Percentiles rank a stretch among this genome's conserved stretches.
Evolutionary conservation across 2,888 invertebrate species (phyloP).

Genomic region (Pantelozetes paolii): DNA sequence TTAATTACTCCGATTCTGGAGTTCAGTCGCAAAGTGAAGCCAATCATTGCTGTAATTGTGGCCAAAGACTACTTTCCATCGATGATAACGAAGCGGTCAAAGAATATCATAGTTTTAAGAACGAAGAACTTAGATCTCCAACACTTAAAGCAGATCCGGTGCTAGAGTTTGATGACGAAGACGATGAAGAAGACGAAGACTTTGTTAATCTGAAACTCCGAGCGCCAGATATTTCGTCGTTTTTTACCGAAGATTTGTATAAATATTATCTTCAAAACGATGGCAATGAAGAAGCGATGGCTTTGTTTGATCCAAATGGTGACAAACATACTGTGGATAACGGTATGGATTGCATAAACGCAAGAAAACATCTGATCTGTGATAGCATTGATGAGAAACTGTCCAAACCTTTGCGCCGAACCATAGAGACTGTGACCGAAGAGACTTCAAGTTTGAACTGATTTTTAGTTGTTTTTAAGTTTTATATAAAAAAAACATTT

Average conservation of each 20-base stretch:
- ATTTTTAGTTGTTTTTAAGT: not conserved
- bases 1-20: constrained; percentile 16
- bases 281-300: constrained; percentile 8
- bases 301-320: constrained; percentile 10
- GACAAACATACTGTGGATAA: not conserved
- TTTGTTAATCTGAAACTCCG: not conserved
- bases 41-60: constrained; percentile 20
- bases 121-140: not conserved
- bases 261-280: constrained; percentile 14
- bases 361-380: constrained; percentile 16
- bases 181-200: constrained; percentile 24
- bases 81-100: not conserved
- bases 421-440: constrained; percentile 17
- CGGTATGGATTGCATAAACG: not conserved
- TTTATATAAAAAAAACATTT: not conserved
- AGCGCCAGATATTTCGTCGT: constrained; percentile 1
- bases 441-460: constrained; percentile 8
- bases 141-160: not conserved
- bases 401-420: not conserved
- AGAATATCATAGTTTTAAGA: not conserved
- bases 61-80: constrained; percentile 4
- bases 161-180: constrained; percentile 5
- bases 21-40: not conserved
- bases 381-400: constrained; percentile 1
- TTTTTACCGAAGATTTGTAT: constrained; percentile 14